Base-by-base conservation (phyloP, 2,797 vertebrate species). In the Tolypeutes matacus region DNA sequence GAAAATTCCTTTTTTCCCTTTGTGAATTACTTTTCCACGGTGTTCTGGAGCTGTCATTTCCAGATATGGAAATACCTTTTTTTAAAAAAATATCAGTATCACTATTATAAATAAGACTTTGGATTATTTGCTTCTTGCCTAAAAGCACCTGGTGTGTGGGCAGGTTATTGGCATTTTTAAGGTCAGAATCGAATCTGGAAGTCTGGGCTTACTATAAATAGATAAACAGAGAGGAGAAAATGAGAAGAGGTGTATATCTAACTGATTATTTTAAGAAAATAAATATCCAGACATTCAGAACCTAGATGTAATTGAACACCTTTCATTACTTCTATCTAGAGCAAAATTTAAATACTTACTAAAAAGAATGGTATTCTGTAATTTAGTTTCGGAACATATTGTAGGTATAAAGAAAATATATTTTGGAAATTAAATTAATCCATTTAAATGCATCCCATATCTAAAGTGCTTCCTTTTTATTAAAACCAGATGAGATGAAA, bases 111-210 rank as follows among this genome's bases (percentile, higher is more conserved):
- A 95, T 89, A 97, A 96, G 83, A 85, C 89, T 97, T 95, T 97
- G 94, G 89, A 97, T 98, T 98, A 96, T 97, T 97, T 98, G 91
- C 94, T 98, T 98, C 97, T 95, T 93, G 93, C 96, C 90, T 95
- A 96, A 97, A 97, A 96, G 70, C 89, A 97, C 94, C 93, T 1
- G 97, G 96, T 98, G 95, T 98, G 97, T 98, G 96, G 97, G 96
- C 78, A 39, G 94, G 96, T 98, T 98, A 98, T 97, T 98, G 98
- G 98, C 97, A 98, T 98, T 98, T 98, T 98, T 82, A 91, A 95
- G 95, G 86, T 96, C 98, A 98, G 78, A 97, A 95, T 97, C 83
- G 90, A 96, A 86, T 98, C 97, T 98, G 97, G 95, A 98, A 98
- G 97, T 97, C 86, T 96, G 95, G 80, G 91, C 93, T 95, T 98